phyloP scores from a whole-genome alignment of 2,888 invertebrate genomes.

The Scrobipalpa atriplicella region DNA sequence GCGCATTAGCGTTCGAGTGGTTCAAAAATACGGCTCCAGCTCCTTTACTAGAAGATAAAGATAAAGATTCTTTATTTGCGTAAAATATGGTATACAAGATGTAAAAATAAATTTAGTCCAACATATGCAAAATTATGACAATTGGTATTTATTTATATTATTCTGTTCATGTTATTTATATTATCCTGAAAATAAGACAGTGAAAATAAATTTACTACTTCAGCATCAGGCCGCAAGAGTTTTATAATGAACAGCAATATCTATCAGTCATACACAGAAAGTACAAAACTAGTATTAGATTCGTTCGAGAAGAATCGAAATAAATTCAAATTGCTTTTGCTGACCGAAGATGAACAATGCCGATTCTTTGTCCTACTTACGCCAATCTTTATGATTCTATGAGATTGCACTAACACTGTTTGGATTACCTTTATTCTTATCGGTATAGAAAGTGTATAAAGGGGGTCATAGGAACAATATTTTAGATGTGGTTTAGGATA shows the following conservation, averaged over 20 bases:
- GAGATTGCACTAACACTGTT: slow-evolving; percentile 31
- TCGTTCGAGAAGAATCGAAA: slow-evolving; percentile 38
- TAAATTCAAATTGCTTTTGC: slow-evolving; percentile 47
- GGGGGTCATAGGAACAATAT: slow-evolving; percentile 30
- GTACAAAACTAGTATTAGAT: slow-evolving; percentile 24
- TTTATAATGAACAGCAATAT: neutral
- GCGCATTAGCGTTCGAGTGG: too few relatives aligned
- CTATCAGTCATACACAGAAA: neutral
- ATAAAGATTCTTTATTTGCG: too few relatives aligned
- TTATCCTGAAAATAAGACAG: too few relatives aligned
- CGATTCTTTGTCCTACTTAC: slow-evolving; percentile 56
- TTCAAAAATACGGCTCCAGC: too few relatives aligned
- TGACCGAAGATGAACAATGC: slow-evolving; percentile 39
- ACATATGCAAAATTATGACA: too few relatives aligned
- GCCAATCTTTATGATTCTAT: slow-evolving; percentile 61
- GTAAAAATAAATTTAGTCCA: too few relatives aligned
- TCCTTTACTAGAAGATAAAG: too few relatives aligned
- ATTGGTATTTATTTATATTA: too few relatives aligned
- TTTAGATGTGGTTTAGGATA: slow-evolving; percentile 14
- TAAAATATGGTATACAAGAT: too few relatives aligned
- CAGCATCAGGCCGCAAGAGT: neutral
- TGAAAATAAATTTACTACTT: too few relatives aligned
- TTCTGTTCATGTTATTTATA: too few relatives aligned
- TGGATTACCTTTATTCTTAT: slow-evolving; percentile 39
- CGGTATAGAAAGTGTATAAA: slow-evolving; percentile 28